Evolutionary conservation across 2,797 vertebrate genomes (phyloP), one percentile per base, ranked within the genome.

Genomic region (Acestrorhynchus altus): DNA sequence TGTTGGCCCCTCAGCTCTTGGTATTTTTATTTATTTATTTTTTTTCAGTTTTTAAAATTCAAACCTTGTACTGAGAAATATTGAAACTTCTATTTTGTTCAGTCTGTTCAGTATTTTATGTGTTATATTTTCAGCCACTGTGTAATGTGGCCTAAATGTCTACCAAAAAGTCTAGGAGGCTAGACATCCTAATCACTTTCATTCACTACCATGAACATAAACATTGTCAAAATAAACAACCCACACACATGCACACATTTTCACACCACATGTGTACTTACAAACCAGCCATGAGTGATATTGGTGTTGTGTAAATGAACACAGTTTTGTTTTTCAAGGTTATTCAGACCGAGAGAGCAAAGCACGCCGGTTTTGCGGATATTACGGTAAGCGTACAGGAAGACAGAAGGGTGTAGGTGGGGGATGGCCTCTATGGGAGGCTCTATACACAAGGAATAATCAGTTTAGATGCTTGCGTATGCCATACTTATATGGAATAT

Each of bases 341-440:
- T 83, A 86, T 81, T 88, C 84, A 87, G 80, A 87, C 56, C 64
- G 81, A 86, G 83, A 86, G 51, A 70, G 35, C 52, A 74, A 64
- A 80, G 64, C 64, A 51, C 46, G 67, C 65, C 81, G 73, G 79
- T 84, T 79, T 81, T 86, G 66, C 77, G 13, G 78, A 90, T 90
- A 85, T 93, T 92, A 92, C 92, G 84, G 92, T 93, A 93, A 94
- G 79, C 68, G 74, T 71, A 86, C 84, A 90, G 92, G 92, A 93
- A 92, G 89, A 87, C 39, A 12, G 74, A 80, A 83, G 54, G 75
- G 68, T 70, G 92, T 92, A 90, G 93, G 93, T 88, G 92, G 93
- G 92, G 93, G 90, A 92, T 87, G 79, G 86, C 90, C 92, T 88
- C 72, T 65, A 67, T 68, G 76, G 64, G 81, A 83, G 83, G 88